phyloP scores from a whole-genome alignment of 37 sponge, comb jelly and placozoan species.

The Cladorhizidae sp. region DNA sequence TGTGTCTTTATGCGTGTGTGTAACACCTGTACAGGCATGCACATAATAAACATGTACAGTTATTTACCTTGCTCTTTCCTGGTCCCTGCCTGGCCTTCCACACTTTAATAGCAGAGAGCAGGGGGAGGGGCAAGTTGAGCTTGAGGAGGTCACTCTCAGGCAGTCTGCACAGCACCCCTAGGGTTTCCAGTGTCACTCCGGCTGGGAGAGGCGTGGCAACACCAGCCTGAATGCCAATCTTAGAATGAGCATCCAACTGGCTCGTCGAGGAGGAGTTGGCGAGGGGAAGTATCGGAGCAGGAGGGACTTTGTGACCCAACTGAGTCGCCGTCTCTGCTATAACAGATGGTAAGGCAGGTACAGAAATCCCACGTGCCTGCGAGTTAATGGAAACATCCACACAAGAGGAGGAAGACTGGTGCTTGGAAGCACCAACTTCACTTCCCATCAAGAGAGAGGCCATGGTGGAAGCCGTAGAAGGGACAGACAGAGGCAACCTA shows the following conservation, averaged over 20 bases:
- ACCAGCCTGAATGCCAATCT: conserved; percentile 27
- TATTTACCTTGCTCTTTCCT: conserved; percentile 2
- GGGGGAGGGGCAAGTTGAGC: conserved; percentile 31
- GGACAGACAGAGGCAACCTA: background rate
- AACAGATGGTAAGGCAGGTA: background rate
- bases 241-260: background rate
- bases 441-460: background rate
- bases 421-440: background rate
- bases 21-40: conserved; percentile 6
- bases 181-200: conserved; percentile 49
- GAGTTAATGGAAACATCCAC: no score
- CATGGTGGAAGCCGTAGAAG: background rate
- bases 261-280: background rate
- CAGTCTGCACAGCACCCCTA: conserved; percentile 49
- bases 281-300: background rate
- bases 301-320: background rate
- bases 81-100: conserved; percentile 43
- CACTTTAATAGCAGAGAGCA: conserved; percentile 46
- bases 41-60: conserved; percentile 6
- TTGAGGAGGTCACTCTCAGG: conserved; percentile 43
- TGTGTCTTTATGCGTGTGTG: background rate
- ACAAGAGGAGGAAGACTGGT: no score
- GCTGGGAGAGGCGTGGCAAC: conserved; percentile 45
- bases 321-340: background rate
- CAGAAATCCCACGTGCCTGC: background rate